Conservation (phyloP, 2,888 invertebrate species). For the Brenthis hecate region DNA sequence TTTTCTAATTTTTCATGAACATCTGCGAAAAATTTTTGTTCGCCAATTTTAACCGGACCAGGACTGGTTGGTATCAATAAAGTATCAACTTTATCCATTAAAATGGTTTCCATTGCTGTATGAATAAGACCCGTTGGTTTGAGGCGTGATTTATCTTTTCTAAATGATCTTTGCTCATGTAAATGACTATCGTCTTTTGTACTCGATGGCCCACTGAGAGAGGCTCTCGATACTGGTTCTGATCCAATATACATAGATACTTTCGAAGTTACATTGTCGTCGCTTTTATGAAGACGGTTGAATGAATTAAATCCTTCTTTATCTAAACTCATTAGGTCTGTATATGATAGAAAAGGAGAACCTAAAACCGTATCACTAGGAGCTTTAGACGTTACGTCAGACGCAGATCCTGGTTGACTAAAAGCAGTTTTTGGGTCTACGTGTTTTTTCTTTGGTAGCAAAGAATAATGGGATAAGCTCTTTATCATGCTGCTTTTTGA, state of each 20-base stretch:
- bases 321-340: constrained; percentile 68
- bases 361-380: constrained; percentile 80
- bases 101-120: constrained; percentile 81
- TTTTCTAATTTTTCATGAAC: constrained; percentile 67
- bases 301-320: constrained; percentile 55
- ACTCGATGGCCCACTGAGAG: constrained; percentile 63
- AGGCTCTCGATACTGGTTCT: constrained; percentile 69
- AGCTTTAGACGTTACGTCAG: constrained; percentile 67
- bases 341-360: constrained; percentile 77
- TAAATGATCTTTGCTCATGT: constrained; percentile 50
- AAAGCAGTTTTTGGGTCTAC: constrained; percentile 54
- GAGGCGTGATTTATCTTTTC: constrained; percentile 55
- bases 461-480: constrained; percentile 73
- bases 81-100: constrained; percentile 79
- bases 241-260: constrained; percentile 78
- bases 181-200: constrained; percentile 52
- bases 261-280: constrained; percentile 59
- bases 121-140: constrained; percentile 72
- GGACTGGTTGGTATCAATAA: constrained; percentile 69
- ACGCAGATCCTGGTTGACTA: constrained; percentile 68
- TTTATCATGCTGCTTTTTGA: constrained; percentile 76
- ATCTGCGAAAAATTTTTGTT: constrained; percentile 68
- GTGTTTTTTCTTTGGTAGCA: constrained; percentile 69
- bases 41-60: constrained; percentile 50
- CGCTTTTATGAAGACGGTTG: constrained; percentile 61